Percentiles rank a stretch among this genome's conserved stretches.
phyloP scores from a whole-genome alignment of 2,888 invertebrate genomes.

The Prenolepis imparis region DNA sequence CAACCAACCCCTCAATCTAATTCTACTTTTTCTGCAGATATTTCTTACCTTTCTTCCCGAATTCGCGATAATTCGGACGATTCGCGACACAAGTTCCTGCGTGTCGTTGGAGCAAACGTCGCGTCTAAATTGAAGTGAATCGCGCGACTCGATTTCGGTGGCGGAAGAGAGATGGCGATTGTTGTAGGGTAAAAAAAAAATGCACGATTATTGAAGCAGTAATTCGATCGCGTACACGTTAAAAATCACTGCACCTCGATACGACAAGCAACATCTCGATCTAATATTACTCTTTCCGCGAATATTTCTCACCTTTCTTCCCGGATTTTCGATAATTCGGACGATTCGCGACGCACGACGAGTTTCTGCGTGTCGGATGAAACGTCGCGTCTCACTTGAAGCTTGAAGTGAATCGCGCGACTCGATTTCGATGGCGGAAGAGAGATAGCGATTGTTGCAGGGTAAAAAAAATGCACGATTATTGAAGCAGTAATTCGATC shows the following conservation, averaged over 20 bases:
- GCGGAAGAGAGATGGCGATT: not conserved
- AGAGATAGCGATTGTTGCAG: not conserved
- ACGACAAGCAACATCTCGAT: too few species aligned
- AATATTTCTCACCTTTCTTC: not conserved
- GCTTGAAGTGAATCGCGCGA: too few species aligned
- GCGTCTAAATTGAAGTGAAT: not conserved
- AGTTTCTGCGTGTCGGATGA: not conserved
- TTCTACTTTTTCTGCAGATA: too few species aligned
- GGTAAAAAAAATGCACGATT: not conserved
- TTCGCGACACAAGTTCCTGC: not conserved
- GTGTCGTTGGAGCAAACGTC: not conserved
- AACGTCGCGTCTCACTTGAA: too few species aligned
- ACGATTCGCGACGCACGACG: too few species aligned
- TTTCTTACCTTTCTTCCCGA: not conserved
- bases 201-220: not conserved
- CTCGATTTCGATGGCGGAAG: not conserved
- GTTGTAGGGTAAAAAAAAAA: not conserved
- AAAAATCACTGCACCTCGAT: not conserved
- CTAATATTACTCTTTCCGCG: not conserved
- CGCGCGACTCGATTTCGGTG: not conserved
- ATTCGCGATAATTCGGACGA: not conserved
- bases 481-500: not conserved
- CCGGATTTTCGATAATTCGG: not conserved
- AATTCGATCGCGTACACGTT: not conserved
- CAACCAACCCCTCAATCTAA: not conserved